Conservation (phyloP, 2,888 invertebrate genomes). For the Antitype chi region DNA sequence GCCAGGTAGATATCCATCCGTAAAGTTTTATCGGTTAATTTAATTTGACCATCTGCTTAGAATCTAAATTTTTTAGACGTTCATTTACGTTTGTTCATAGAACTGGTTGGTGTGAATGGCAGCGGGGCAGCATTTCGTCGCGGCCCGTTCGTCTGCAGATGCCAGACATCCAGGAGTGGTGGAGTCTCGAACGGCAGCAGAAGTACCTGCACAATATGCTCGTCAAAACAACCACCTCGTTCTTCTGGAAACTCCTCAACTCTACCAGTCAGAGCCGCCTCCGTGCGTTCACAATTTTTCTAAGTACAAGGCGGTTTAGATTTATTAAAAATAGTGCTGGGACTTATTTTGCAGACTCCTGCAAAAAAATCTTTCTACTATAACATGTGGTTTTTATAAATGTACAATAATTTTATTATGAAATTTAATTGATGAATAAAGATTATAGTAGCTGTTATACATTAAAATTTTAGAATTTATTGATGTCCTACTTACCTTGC, state of each 20-base stretch:
- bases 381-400: background rate
- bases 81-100: slow-evolving; percentile 21
- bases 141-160: slow-evolving; percentile 26
- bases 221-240: slow-evolving; percentile 5
- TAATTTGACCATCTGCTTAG: background rate
- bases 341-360: background rate
- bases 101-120: slow-evolving; percentile 35
- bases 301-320: slow-evolving; percentile 5
- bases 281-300: slow-evolving; percentile 51
- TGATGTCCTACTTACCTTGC: background rate
- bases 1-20: background rate
- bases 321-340: background rate
- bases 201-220: slow-evolving; percentile 27
- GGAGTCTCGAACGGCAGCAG: slow-evolving; percentile 18
- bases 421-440: slow-evolving; percentile 21
- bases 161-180: slow-evolving; percentile 13
- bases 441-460: background rate
- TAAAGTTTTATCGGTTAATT: background rate
- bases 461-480: background rate
- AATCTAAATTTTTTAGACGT: background rate
- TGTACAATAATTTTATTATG: background rate
- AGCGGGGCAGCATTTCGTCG: slow-evolving; percentile 20
- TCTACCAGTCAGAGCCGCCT: slow-evolving; percentile 28
- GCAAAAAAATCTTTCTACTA: background rate
- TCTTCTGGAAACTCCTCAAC: slow-evolving; percentile 14